These are phyloP conservation scores for Eurytoma californica DNA, from an alignment of 2,888 invertebrate species.

Conservation along the genomic window DNA sequence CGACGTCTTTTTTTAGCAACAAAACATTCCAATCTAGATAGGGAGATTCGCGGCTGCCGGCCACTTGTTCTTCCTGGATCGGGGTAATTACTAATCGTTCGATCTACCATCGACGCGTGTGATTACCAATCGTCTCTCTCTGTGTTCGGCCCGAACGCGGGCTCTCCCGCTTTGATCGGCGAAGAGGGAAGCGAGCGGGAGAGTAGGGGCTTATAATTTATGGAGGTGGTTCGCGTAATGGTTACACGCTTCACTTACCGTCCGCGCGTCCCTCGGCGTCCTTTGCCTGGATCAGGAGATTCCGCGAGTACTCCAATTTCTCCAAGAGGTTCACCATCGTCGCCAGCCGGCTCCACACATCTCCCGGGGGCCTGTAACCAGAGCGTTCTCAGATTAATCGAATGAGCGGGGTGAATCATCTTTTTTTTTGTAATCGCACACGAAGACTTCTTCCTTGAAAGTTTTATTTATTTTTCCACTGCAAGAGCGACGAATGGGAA, in stretches of 20 bases:
- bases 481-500: too few relatives aligned
- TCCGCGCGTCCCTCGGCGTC: conserved; percentile 68
- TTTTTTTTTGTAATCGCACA: too few relatives aligned
- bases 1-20: not conserved
- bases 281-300: conserved; percentile 75
- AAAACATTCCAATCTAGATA: not conserved
- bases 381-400: conserved; percentile 49
- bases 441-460: too few relatives aligned
- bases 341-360: conserved; percentile 88
- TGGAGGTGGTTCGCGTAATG: conserved; percentile 7
- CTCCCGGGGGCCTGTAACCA: conserved; percentile 80
- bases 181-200: not conserved
- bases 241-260: conserved; percentile 61
- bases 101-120: conserved; percentile 10
- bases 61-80: conserved; percentile 15
- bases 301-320: conserved; percentile 78
- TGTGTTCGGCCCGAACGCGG: too few relatives aligned
- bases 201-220: conserved; percentile 24
- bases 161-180: not conserved
- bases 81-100: conserved; percentile 25
- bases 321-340: conserved; percentile 86
- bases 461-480: too few relatives aligned
- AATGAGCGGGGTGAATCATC: too few relatives aligned
- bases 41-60: not conserved
- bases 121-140: conserved; percentile 24